phyloP scores from a whole-genome alignment of 2,113 vertebrate genomes.

The Leptobrachium leishanense region DNA sequence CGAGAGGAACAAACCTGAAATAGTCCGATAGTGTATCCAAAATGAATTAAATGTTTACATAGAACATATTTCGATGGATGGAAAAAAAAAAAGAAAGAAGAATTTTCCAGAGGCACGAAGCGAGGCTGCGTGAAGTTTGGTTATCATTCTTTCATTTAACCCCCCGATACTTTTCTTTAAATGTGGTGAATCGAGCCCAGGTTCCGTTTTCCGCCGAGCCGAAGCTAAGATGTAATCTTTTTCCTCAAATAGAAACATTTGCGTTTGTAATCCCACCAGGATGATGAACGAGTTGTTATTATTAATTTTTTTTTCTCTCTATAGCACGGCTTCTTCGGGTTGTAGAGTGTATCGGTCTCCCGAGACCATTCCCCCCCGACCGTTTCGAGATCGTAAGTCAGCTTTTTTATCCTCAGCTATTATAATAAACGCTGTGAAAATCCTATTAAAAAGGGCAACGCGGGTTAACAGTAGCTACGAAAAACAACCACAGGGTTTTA shows the following conservation, averaged over 20 bases:
- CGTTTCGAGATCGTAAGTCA: background rate
- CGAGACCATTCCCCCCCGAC: background rate
- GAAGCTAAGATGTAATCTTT: slow-evolving; percentile 4
- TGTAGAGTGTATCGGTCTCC: background rate
- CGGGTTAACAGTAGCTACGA: slow-evolving; percentile 7
- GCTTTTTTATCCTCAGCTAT: background rate
- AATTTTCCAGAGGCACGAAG: background rate
- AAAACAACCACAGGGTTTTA: slow-evolving; percentile 7
- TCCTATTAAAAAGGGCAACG: slow-evolving; percentile 7
- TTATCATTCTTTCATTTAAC: background rate
- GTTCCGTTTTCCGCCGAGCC: too few species aligned
- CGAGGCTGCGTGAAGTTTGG: background rate
- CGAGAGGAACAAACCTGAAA: background rate
- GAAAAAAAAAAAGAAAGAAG: background rate
- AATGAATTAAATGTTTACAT: slow-evolving; percentile 9
- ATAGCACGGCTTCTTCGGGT: background rate
- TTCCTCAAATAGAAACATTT: background rate
- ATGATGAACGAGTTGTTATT: slow-evolving; percentile 17
- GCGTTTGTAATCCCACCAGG: background rate
- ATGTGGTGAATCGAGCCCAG: background rate
- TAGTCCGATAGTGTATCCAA: background rate
- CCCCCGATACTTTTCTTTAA: background rate
- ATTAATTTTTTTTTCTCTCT: background rate
- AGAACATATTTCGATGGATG: background rate
- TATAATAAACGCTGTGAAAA: slow-evolving; percentile 2